These are phyloP conservation scores for Agrochola lota DNA, from an alignment of 2,888 invertebrate genomes.

Conservation along the genomic window DNA sequence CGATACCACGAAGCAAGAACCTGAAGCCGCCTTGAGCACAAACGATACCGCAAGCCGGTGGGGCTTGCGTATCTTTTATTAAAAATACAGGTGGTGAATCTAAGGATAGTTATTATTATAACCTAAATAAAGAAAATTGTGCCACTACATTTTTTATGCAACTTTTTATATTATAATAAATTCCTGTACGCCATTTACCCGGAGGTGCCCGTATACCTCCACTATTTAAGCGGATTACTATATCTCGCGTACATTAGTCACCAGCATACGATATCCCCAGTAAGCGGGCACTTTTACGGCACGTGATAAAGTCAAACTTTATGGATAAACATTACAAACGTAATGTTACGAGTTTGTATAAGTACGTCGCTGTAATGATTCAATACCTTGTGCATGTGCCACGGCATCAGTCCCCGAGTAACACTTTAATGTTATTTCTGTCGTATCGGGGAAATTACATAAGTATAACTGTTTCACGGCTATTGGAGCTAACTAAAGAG, in stretches of 20 bases:
- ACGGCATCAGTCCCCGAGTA: not conserved
- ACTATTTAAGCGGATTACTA: constrained; percentile 3
- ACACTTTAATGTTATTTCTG: constrained; percentile 5
- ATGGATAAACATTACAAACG: constrained; percentile 28
- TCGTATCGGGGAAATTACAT: constrained; percentile 7
- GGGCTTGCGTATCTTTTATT: not conserved
- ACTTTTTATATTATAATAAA: not conserved
- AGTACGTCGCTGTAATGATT: constrained; percentile 31
- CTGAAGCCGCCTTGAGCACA: no score
- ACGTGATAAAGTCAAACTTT: constrained; percentile 32
- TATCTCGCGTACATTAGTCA: constrained; percentile 33
- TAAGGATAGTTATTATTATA: not conserved
- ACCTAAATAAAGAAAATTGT: not conserved
- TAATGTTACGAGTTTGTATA: constrained; percentile 17
- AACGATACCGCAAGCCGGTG: no score
- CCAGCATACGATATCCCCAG: constrained; percentile 8
- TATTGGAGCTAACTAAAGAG: constrained; percentile 39
- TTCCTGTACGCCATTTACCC: no score
- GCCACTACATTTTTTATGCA: not conserved
- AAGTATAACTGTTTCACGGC: constrained; percentile 16
- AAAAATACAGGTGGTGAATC: not conserved
- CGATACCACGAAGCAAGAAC: not conserved
- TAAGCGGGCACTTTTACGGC: constrained; percentile 18
- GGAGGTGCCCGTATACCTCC: not conserved
- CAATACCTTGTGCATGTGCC: constrained; percentile 8